Percentiles rank a stretch among this genome's conserved stretches.
phyloP scores from a whole-genome alignment of 2,888 invertebrate species.

The Congeria kusceri region DNA sequence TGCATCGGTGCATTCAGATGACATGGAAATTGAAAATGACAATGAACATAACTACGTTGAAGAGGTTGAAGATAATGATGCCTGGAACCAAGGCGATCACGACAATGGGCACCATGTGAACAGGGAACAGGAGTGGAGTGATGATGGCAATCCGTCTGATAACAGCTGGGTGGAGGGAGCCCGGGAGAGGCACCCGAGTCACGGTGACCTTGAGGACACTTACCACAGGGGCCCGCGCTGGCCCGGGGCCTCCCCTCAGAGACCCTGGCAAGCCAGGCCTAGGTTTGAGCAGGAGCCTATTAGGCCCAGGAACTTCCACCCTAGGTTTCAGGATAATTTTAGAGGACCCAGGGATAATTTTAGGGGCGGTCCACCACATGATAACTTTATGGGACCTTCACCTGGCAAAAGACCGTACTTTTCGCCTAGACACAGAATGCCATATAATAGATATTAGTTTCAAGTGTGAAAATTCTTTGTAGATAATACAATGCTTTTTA shows the following conservation, averaged over 20 bases:
- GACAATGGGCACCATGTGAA: neutral
- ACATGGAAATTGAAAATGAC: slow-evolving; percentile 59
- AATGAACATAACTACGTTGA: slow-evolving; percentile 17
- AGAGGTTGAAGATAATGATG: neutral
- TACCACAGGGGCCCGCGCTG: neutral
- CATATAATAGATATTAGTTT: slow-evolving; percentile 49
- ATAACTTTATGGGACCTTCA: slow-evolving; percentile 48
- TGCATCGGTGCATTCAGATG: slow-evolving; percentile 51
- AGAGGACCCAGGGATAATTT: slow-evolving; percentile 38
- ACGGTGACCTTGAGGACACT: neutral
- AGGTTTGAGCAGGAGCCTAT: slow-evolving; percentile 18
- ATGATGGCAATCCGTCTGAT: neutral
- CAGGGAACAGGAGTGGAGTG: neutral
- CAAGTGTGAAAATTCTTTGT: too few species aligned
- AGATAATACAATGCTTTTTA: too few species aligned
- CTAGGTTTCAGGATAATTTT: slow-evolving; percentile 38
- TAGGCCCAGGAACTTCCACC: slow-evolving; percentile 20
- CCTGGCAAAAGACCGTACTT: slow-evolving; percentile 52
- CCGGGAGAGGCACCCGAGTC: neutral
- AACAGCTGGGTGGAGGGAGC: neutral
- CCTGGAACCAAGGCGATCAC: neutral
- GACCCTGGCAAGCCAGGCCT: slow-evolving; percentile 8
- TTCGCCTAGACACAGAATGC: slow-evolving; percentile 44
- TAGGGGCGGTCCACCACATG: slow-evolving; percentile 7
- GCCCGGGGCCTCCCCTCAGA: neutral